Base-by-base conservation (phyloP, 1,140 invertebrate genomes). In the Acromyrmex heyeri region DNA sequence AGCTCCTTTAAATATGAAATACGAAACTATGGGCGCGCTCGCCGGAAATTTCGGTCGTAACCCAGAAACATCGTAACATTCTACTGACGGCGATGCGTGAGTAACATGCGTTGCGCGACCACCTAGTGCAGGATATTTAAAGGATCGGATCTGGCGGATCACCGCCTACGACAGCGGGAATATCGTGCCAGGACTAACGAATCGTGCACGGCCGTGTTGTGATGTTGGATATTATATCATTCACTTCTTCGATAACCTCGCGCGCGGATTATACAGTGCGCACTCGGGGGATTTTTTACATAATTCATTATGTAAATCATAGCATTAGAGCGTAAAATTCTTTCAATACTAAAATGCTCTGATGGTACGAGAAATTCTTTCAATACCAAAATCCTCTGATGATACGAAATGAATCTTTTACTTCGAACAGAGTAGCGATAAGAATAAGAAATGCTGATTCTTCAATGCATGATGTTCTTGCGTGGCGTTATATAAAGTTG, bases 1-100 rank as follows among this genome's bases (percentile, higher is more conserved):
- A 24, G 16, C 27, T 61, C 18, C 27, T 62, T 64, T 6, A 62
- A 59, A 55, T 81, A 86, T 81, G 75, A 86, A 55, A 86, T 89
- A 88, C 44, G 69, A 59, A 67, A 79, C 27, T 50, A 72, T 30
- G 64, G 64, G 64, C 24, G 34, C 82, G 24, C 38, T 38, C 64
- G 64, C 70, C 86, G 87, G 75, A 86, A 88, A 77, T 76, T 62
- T 77, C 50, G 64, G 21, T 76, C 86, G 86, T 72, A 88, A 72
- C 21, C 70, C 72, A 65, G 82, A 88, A 72, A 73, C 50, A 72
- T 76, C 72, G 81, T 73, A 79, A 85, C 59, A 73, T 79, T 86
- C 77, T 55, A 57, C 62, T 48, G n/a, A 16, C 18, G 3, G n/a
- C 48, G 14, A 57, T 30, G 67, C 18, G 27, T 61, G 57, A n/a